Base-by-base conservation (phyloP, 2,113 vertebrate genomes). In the Ranitomeya variabilis region DNA sequence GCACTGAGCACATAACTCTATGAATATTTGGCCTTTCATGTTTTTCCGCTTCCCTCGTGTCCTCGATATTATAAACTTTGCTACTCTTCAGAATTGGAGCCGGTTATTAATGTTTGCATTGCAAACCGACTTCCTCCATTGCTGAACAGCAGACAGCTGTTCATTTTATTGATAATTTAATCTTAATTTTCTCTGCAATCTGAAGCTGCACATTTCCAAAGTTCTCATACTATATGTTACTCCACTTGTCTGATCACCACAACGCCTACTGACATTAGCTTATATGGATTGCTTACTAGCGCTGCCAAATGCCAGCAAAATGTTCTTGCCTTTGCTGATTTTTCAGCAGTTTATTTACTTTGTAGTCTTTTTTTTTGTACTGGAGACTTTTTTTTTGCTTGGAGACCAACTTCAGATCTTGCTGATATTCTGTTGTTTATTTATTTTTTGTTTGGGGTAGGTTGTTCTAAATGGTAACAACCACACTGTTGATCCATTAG, bases 81-180 rank as follows among this genome's bases (percentile, higher is more conserved):
- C 88, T 90, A 82, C 80, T 91, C 79, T 88, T 52, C 74, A 59
- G 84, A 66, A 31, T 55, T 37, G 90, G 31, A 90, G 81, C 85
- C 90, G 90, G 88, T 90, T 92, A 90, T 90, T 91, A 91, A 92
- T 89, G 90, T 87, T 81, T 71, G 55, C 45, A 90, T 85, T 89
- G 82, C 73, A 83, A 87, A 79, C 90, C 55, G 74, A 14, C 59
- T 62, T 77, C 11, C 52, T 73, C 64, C 88, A 89, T 80, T 91
- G 77, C 69, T 9, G 77, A 86, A 77, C 87, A 90, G 89, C 64
- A 80, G 81, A 62, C 92, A 92, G 88, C 89, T 91, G 84, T n/a
- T 90, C 87, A 90, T n/a, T 80, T 45, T 71, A 80, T 88, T 90
- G 66, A 82, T 87, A 54, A 54, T 86, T 79, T 79, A 12, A 86